Percentiles rank a stretch among this genome's conserved stretches.
Conservation (phyloP, 2,113 vertebrate genomes). For the Chrysochloris asiatica region DNA sequence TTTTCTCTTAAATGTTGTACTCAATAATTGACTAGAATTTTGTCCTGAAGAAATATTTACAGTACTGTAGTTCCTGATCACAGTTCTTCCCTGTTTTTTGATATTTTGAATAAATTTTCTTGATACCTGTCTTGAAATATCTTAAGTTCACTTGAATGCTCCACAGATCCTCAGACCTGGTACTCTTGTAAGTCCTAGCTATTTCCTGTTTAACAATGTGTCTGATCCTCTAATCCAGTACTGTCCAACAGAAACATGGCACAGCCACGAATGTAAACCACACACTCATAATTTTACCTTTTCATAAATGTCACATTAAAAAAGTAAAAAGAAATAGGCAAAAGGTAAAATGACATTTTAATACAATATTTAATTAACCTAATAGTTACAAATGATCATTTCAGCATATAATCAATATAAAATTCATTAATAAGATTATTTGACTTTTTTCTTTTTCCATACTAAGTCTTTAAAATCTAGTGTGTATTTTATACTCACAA, state of each 20-base stretch:
- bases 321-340: neutral
- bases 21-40: constrained; percentile 46
- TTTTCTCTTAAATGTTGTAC: constrained; percentile 18
- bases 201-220: neutral
- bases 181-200: neutral
- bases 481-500: neutral
- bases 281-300: neutral
- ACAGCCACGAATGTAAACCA: neutral
- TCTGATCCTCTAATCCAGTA: neutral
- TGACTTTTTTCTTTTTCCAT: constrained; percentile 10
- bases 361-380: neutral
- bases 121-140: neutral
- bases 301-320: neutral
- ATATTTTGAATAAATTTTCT: neutral
- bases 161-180: neutral
- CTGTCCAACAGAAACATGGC: neutral
- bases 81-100: neutral
- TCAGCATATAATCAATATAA: neutral
- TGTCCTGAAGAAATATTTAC: neutral
- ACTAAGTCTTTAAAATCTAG: constrained; percentile 2
- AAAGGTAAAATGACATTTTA: neutral
- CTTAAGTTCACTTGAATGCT: neutral
- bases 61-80: neutral
- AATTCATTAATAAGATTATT: constrained; percentile 15
- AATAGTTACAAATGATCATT: constrained; percentile 18